Base-by-base conservation (phyloP, 2,888 invertebrate species). In the Galerucella pusilla region DNA sequence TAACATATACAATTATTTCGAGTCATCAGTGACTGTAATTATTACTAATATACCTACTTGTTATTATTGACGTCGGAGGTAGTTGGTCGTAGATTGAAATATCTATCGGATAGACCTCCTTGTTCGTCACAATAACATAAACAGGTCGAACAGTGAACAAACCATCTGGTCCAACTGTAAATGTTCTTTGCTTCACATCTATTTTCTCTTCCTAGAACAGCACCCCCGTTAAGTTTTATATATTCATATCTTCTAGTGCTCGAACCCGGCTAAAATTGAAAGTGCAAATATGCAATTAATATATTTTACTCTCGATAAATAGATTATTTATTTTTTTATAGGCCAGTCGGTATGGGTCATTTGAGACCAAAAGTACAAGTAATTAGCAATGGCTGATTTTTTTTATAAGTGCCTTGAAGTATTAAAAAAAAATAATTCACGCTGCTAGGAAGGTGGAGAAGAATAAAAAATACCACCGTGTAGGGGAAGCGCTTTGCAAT, bases 141-240 rank as follows among this genome's bases (percentile, higher is more conserved):
- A 87, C 96, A 97, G 87, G 95, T 96, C 57, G 95, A 95, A 86
- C 96, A 96, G 85, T 93, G 93, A 93, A 96, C 93, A 64, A 96
- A 84, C 92, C 94, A 96, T 68, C 96, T 91, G 95, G 95, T 96
- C 95, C 96, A 96, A 78, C 95, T 95, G 82, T 95, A 93, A 75
- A 94, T 93, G 89, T 89, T 88, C 49, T 91, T 92, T 14, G 88
- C 86, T 16, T 83, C 79, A 85, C 94, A 94, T 12, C 81, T 82
- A 28, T 88, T 88, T 67, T 87, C 89, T 28, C 89, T 87, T 0
- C 95, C 96, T 12, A 93, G 88, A 0, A 89, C 86, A 69, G 57
- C 90, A 7, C 95, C 94, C 85, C 93, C 94, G 84, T 95, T 94
- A 83, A 94, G 96, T 84, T 94, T 91, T 75, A 96, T 92, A 87